phyloP scores from a whole-genome alignment of 2,797 vertebrate species.

The Sphaeramia orbicularis region DNA sequence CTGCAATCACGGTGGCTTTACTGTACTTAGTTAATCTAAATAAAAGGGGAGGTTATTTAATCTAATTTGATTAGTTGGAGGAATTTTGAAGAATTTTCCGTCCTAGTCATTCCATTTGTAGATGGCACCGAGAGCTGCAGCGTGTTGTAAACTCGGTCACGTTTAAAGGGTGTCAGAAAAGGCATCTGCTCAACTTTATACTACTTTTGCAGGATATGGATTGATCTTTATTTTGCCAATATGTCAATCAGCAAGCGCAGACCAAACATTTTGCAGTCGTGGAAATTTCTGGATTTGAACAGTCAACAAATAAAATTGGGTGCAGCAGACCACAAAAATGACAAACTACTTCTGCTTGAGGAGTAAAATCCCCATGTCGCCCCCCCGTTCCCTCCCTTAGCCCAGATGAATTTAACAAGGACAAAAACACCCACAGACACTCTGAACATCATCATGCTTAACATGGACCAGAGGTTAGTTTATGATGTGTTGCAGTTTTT shows the following conservation, averaged over 20 bases:
- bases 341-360: constrained; percentile 61
- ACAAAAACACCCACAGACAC: constrained; percentile 39
- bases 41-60: constrained; percentile 70
- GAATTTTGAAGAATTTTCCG: constrained; percentile 66
- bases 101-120: constrained; percentile 35
- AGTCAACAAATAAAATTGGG: constrained; percentile 70
- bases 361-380: constrained; percentile 20
- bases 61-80: constrained; percentile 72
- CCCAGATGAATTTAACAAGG: constrained; percentile 43
- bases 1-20: constrained; percentile 76
- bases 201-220: constrained; percentile 34
- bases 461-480: constrained; percentile 32
- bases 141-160: constrained; percentile 15
- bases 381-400: constrained; percentile 18
- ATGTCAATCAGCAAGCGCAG: constrained; percentile 15
- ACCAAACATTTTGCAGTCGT: constrained; percentile 21
- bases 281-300: constrained; percentile 39
- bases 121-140: constrained; percentile 34
- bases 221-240: constrained; percentile 19
- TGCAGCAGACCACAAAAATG: constrained; percentile 66
- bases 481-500: constrained; percentile 16
- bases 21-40: constrained; percentile 72
- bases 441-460: constrained; percentile 32
- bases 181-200: background rate
- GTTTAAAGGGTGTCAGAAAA: constrained; percentile 34